phyloP scores from a whole-genome alignment of 2,888 invertebrate species.

The Megalurothrips usitatus region DNA sequence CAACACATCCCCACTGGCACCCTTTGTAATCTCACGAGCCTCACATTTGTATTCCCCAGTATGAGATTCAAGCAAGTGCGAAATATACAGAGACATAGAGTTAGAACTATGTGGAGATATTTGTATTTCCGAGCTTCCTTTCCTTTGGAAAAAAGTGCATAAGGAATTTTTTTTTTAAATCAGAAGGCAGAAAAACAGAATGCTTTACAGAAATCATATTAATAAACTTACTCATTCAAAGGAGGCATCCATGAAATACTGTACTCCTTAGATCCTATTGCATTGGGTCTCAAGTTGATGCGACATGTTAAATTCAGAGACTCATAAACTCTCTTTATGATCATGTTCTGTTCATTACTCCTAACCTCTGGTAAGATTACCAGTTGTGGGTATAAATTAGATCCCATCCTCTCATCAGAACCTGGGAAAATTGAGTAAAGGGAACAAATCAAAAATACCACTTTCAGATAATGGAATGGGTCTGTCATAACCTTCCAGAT shows the following conservation, averaged over 20 bases:
- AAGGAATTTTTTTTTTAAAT: background rate
- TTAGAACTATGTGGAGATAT: slow-evolving; percentile 19
- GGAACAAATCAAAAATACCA: background rate
- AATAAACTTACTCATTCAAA: background rate
- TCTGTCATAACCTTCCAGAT: background rate
- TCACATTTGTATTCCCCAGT: slow-evolving; percentile 35
- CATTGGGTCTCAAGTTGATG: background rate
- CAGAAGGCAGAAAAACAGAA: background rate
- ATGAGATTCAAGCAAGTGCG: slow-evolving; percentile 34
- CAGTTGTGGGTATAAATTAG: background rate
- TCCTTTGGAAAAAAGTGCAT: background rate
- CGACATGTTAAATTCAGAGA: slow-evolving; percentile 12
- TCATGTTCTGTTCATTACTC: background rate
- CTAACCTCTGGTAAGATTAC: background rate
- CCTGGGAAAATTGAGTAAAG: background rate
- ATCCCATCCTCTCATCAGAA: background rate
- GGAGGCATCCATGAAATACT: background rate
- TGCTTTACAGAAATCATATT: background rate
- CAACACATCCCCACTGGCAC: background rate
- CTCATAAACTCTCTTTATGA: background rate
- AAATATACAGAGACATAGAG: slow-evolving; percentile 33
- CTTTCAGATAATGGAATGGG: background rate
- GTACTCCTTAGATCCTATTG: background rate
- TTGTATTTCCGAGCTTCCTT: slow-evolving; percentile 22
- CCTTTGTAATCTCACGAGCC: slow-evolving; percentile 18